Evolutionary conservation across 2,797 vertebrate genomes (phyloP).

Genomic region (Taeniopygia guttata): DNA sequence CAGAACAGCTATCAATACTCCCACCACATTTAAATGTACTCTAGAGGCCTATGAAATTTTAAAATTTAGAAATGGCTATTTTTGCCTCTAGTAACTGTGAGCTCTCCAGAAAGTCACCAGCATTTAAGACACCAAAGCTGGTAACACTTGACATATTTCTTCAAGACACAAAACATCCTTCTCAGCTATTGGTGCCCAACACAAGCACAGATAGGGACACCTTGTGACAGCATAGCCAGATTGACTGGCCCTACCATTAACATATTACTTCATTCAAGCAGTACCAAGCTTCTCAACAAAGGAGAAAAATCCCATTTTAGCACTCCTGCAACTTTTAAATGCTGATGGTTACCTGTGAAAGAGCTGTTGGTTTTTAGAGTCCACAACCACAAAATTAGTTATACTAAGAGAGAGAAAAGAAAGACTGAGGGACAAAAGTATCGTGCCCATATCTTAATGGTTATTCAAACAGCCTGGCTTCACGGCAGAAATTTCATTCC

Average conservation of each 20-base stretch:
- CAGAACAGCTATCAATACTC: background rate
- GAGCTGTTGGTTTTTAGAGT: background rate
- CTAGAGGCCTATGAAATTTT: background rate
- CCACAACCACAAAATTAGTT: background rate
- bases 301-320: background rate
- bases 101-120: background rate
- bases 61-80: background rate
- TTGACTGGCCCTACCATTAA: background rate
- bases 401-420: background rate
- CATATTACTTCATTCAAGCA: background rate
- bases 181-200: background rate
- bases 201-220: fast-evolving
- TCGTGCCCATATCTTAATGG: background rate
- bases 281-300: background rate
- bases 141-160: background rate
- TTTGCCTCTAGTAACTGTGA: background rate
- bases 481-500: background rate
- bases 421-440: background rate
- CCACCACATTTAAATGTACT: background rate
- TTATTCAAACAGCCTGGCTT: background rate
- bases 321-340: background rate
- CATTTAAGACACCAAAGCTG: background rate
- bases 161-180: background rate
- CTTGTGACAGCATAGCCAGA: fast-evolving
- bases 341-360: background rate